These are phyloP conservation scores for Anagyrus pseudococci DNA, from an alignment of 2,888 invertebrate genomes.

Conservation along the genomic window DNA sequence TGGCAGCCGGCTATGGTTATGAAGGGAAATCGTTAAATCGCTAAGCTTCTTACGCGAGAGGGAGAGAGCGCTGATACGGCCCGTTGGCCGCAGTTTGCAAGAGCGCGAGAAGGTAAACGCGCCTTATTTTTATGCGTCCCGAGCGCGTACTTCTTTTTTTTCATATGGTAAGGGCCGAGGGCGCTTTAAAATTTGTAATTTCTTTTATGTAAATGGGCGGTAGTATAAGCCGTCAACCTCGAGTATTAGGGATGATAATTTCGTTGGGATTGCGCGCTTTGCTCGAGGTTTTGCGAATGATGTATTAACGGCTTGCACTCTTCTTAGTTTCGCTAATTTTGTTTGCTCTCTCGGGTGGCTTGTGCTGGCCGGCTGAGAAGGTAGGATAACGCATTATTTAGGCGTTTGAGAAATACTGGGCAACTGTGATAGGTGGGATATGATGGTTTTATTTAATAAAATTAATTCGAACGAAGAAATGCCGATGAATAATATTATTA, in stretches of 20 bases:
- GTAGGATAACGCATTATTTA: too few relatives aligned
- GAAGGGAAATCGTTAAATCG: slow-evolving; percentile 46
- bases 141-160: slow-evolving; percentile 25
- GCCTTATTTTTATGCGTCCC: slow-evolving; percentile 26
- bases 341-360: not conserved
- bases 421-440: too few relatives aligned
- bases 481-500: too few relatives aligned
- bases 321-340: slow-evolving; percentile 2
- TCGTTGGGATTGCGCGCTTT: not conserved
- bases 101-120: not conserved
- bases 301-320: slow-evolving; percentile 2
- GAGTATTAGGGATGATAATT: slow-evolving; percentile 4
- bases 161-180: not conserved
- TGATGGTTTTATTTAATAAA: too few relatives aligned
- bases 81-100: not conserved
- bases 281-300: not conserved
- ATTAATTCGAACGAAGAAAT: too few relatives aligned
- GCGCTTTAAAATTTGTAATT: slow-evolving; percentile 29
- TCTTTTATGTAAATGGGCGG: slow-evolving; percentile 31
- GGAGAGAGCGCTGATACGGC: slow-evolving; percentile 1
- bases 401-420: too few relatives aligned
- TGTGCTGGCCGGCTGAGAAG: too few relatives aligned
- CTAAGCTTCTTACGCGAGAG: slow-evolving; percentile 47
- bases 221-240: slow-evolving; percentile 16
- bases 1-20: slow-evolving; percentile 40